Conservation (phyloP, 2,797 vertebrate genomes). For the Ptychobarbus kaznakovi region DNA sequence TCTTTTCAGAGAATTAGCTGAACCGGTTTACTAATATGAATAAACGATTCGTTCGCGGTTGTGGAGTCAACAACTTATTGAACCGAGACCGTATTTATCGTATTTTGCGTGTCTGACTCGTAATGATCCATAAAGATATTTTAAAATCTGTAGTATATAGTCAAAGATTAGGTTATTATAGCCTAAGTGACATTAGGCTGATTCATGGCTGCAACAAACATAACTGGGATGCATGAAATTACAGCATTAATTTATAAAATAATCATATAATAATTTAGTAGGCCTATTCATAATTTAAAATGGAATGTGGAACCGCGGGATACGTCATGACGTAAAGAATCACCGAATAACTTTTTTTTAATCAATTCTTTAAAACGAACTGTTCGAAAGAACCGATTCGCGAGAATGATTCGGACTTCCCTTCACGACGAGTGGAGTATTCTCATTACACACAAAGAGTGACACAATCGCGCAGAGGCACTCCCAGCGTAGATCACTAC, state of each 20-base stretch:
- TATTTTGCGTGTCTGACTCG: not conserved
- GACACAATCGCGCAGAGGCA: not conserved
- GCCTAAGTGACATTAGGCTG: not conserved
- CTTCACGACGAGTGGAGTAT: not conserved
- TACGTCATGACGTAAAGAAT: conserved; percentile 16
- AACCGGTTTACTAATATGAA: not conserved
- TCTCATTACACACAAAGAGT: not conserved
- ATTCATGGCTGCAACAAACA: not conserved
- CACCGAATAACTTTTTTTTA: not conserved
- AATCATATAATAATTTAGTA: not conserved
- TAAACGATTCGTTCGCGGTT: not conserved
- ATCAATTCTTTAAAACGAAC: not conserved
- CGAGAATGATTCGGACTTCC: not conserved
- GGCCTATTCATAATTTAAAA: not conserved
- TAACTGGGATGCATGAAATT: not conserved
- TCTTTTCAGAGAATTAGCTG: not conserved
- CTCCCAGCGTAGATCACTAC: conserved; percentile 16
- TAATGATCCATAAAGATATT: not conserved
- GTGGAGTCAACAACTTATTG: not conserved
- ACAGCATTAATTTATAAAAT: not conserved
- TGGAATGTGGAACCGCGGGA: not conserved
- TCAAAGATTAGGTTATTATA: not conserved
- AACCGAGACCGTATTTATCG: not conserved
- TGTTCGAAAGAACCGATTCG: not conserved
- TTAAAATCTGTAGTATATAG: not conserved